Percentiles rank a stretch among this genome's conserved stretches.
These are phyloP conservation scores for Danaus plexippus DNA, from an alignment of 1,140 invertebrate species.

Conservation along the genomic window DNA sequence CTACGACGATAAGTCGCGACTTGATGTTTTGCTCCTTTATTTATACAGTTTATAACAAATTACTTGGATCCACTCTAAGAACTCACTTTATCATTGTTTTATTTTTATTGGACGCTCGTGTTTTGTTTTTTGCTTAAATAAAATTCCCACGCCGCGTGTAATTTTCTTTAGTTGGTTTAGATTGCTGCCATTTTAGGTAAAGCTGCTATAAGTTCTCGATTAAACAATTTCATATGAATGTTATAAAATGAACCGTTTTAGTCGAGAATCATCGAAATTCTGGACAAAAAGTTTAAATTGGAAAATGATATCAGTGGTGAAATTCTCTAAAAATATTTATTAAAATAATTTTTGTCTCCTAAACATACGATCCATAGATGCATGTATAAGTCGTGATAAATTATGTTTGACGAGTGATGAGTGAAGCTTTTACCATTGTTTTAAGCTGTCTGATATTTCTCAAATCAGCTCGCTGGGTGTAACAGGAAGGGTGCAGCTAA, in stretches of 20 bases:
- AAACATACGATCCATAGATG: too few species aligned
- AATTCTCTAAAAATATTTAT: too few species aligned
- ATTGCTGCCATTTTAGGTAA: too few species aligned
- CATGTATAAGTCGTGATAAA: neutral
- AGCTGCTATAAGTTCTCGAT: too few species aligned
- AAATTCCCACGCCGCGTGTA: too few species aligned
- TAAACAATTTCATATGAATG: too few species aligned
- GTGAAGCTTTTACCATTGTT: constrained; percentile 2
- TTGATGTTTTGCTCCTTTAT: constrained; percentile 29
- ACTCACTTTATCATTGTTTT: constrained; percentile 9
- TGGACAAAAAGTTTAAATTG: too few species aligned
- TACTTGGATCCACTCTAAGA: constrained; percentile 22
- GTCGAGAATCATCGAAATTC: too few species aligned
- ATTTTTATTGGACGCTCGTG: constrained; percentile 2
- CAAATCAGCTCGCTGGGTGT: constrained; percentile 32
- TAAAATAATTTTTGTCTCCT: too few species aligned
- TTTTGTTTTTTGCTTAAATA: too few species aligned
- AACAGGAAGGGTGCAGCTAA: constrained; percentile 51
- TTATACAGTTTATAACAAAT: constrained; percentile 43
- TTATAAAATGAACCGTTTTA: too few species aligned
- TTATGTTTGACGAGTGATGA: constrained; percentile 13
- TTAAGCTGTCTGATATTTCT: constrained; percentile 1
- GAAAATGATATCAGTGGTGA: too few species aligned
- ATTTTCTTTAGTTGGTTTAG: neutral
- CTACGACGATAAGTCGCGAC: constrained; percentile 27